These are phyloP conservation scores for Phalacrocorax pelagicus DNA, from an alignment of 2,113 vertebrate genomes.

Conservation along the genomic window DNA sequence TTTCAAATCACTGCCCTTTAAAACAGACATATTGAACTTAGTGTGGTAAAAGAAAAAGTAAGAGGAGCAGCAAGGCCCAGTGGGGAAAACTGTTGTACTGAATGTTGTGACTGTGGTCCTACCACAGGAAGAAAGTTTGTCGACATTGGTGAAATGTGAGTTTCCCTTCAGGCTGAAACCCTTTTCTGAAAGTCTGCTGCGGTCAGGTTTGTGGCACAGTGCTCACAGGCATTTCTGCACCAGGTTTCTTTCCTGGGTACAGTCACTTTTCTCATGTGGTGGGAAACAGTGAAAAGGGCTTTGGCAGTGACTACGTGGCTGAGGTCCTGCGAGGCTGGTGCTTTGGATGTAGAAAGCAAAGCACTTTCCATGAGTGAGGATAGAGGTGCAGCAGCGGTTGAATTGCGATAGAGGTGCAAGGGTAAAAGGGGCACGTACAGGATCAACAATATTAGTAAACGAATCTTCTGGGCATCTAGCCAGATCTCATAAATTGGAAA, in stretches of 20 bases:
- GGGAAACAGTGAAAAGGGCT: background rate
- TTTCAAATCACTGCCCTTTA: background rate
- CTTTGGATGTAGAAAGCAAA: background rate
- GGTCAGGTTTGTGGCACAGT: background rate
- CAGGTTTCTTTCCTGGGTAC: background rate
- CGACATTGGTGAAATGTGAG: background rate
- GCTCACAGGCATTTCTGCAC: background rate
- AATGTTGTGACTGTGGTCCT: background rate
- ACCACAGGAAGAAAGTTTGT: background rate
- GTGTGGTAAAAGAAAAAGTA: background rate
- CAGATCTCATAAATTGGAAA: background rate
- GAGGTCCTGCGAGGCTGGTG: background rate
- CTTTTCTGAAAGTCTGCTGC: background rate
- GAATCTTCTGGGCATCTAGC: background rate
- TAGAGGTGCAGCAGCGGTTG: background rate
- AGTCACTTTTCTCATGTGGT: background rate
- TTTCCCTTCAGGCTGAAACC: background rate
- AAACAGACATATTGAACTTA: background rate
- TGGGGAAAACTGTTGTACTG: accelerated
- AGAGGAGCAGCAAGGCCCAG: background rate
- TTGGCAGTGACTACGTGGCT: accelerated
- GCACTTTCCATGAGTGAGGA: accelerated
- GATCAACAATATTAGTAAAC: background rate
- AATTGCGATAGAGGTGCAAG: background rate
- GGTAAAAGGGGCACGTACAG: background rate